Percentiles rank a stretch among this genome's conserved stretches.
Evolutionary conservation across 1,140 invertebrate species (phyloP).

Genomic region (Drosophila nebulosa): DNA sequence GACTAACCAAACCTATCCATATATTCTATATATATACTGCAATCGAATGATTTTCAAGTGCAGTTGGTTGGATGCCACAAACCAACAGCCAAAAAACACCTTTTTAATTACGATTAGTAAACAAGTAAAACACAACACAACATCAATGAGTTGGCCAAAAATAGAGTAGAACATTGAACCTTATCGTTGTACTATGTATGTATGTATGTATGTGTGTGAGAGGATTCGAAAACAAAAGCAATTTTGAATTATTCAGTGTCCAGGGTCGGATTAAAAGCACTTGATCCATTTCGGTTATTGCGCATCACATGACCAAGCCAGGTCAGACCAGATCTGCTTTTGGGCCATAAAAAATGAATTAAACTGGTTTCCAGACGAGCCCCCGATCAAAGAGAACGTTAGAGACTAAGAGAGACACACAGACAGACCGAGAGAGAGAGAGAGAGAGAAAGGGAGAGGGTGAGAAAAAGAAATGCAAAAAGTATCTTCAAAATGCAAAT

Average conservation of each 20-base stretch:
- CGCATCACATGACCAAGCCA: background rate
- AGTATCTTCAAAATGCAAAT: conserved; percentile 18
- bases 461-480: background rate
- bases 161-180: conserved; percentile 18
- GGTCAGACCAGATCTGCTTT: conserved; percentile 5
- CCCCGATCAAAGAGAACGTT: conserved; percentile 13
- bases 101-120: conserved; percentile 32
- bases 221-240: background rate
- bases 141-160: conserved; percentile 8
- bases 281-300: conserved; percentile 3
- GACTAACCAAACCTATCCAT: background rate
- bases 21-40: background rate
- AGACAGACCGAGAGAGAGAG: background rate
- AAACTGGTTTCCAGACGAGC: conserved; percentile 40
- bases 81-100: conserved; percentile 1
- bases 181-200: background rate
- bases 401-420: background rate
- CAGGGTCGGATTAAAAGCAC: background rate
- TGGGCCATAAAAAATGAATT: background rate
- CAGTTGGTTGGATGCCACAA: conserved; percentile 1
- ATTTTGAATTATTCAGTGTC: background rate
- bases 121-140: background rate
- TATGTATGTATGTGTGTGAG: no score
- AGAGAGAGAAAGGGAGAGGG: no score
- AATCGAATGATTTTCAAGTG: background rate